These are phyloP conservation scores for Periplaneta americana DNA, from an alignment of 1,140 invertebrate genomes.

Conservation along the genomic window DNA sequence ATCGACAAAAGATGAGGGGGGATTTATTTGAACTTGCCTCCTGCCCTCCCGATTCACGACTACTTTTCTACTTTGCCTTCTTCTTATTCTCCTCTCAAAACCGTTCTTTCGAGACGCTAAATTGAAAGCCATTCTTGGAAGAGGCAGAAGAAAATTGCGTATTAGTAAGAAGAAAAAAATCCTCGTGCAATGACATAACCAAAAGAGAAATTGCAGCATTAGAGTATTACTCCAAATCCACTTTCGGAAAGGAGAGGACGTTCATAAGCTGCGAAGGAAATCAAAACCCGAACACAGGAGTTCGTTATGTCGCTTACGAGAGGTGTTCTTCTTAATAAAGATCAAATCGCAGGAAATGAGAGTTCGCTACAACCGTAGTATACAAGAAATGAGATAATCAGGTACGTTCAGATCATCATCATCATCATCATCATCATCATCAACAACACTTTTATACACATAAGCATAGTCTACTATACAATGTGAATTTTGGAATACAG, in stretches of 20 bases:
- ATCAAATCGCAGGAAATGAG: too few relatives aligned
- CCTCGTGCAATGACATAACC: background rate
- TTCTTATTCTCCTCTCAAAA: background rate
- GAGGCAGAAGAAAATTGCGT: background rate
- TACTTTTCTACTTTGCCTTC: background rate
- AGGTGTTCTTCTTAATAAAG: too few relatives aligned
- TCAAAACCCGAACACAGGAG: background rate
- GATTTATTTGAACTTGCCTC: background rate
- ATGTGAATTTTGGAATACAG: too few relatives aligned
- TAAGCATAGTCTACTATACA: too few relatives aligned
- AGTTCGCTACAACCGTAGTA: too few relatives aligned
- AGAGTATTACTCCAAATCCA: background rate
- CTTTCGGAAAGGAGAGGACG: background rate
- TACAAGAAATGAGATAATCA: too few relatives aligned
- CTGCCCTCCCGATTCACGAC: background rate
- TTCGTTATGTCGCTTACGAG: background rate
- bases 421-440: too few relatives aligned
- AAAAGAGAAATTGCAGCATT: background rate
- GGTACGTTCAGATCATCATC: too few relatives aligned
- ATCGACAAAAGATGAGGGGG: background rate
- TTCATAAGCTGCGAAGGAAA: background rate
- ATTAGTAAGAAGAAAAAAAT: background rate
- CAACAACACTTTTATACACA: too few relatives aligned
- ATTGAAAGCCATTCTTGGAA: background rate
- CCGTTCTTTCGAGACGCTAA: background rate